These are phyloP conservation scores for Magallana ariakensis DNA, from an alignment of 1,140 invertebrate species.

Conservation along the genomic window DNA sequence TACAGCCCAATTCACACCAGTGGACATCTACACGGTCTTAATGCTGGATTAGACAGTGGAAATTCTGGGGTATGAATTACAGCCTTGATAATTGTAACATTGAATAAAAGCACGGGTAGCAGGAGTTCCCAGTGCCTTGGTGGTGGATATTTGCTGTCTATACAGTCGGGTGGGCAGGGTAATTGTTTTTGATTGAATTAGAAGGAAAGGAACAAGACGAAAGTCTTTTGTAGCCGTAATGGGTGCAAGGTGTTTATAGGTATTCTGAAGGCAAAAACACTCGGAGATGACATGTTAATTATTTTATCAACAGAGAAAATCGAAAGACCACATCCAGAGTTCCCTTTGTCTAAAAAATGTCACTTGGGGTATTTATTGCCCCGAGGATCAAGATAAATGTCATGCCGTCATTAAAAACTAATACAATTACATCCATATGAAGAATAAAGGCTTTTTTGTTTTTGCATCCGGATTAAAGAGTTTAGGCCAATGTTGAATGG, in stretches of 20 bases:
- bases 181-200: constrained; percentile 38
- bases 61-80: constrained; percentile 15
- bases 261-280: constrained; percentile 13
- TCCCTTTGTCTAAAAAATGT: constrained; percentile 24
- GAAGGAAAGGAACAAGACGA: constrained; percentile 2
- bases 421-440: constrained; percentile 32
- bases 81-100: constrained; percentile 14
- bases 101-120: neutral
- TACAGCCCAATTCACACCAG: constrained; percentile 23
- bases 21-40: neutral
- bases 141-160: neutral
- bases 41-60: constrained; percentile 16
- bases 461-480: constrained; percentile 27
- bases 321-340: constrained; percentile 11
- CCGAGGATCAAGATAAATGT: constrained; percentile 1
- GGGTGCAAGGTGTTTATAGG: constrained; percentile 6
- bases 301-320: constrained; percentile 20
- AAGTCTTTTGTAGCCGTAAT: neutral
- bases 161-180: constrained; percentile 6
- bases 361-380: constrained; percentile 5
- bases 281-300: constrained; percentile 28
- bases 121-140: neutral
- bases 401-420: constrained; percentile 24
- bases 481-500: neutral
- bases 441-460: constrained; percentile 14